Base-by-base conservation (phyloP, 2,113 vertebrate genomes). In the Mellivora capensis region DNA sequence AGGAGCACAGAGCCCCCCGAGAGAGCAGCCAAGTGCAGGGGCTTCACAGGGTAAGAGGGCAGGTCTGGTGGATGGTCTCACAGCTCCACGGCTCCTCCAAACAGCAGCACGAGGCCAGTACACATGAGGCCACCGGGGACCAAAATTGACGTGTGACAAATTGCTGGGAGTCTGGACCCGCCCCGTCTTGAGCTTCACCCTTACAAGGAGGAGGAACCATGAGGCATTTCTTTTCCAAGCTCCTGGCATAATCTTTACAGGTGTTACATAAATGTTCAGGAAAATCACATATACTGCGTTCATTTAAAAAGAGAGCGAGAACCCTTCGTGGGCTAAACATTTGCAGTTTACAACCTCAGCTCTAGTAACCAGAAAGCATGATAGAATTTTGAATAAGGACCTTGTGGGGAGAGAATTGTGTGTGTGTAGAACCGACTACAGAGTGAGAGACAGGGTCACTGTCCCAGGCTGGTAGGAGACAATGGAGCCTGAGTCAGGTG, bases 141-240 rank as follows among this genome's bases (percentile, higher is more conserved):
- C 44, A 31, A 54, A 44, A 52, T 2, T 2, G 12, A 37, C 1
- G 0, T 4, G 25, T 17, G 31, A 82, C 29, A 54, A 81, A 87
- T 31, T 37, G 37, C 57, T 14, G 49, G 25, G 29, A 11, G 9
- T 4, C 49, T 20, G 15, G 74, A 69, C 61, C 21, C 7, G 13
- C 44, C n/a, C 72, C 0, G 0, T 14, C n/a, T 17, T 5, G n/a
- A 72, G 7, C 27, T n/a, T 34, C 0, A 4, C 34, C 6, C 3
- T 14, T 14, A 10, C 1, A 11, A 29, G 7, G 23, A n/a, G 42
- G 61, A 81, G 44, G 17, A 52, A 7, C 14, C 4, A 39, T 7
- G 17, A 23, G 54, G 52, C 31, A 25, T 44, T 74, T 81, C 37
- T 76, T 76, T 76, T 76, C 42, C 13, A 64, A 64, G 76, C 54